Conservation (phyloP, 2,888 invertebrate species). For the Ashinkailepas kermadecensis region DNA sequence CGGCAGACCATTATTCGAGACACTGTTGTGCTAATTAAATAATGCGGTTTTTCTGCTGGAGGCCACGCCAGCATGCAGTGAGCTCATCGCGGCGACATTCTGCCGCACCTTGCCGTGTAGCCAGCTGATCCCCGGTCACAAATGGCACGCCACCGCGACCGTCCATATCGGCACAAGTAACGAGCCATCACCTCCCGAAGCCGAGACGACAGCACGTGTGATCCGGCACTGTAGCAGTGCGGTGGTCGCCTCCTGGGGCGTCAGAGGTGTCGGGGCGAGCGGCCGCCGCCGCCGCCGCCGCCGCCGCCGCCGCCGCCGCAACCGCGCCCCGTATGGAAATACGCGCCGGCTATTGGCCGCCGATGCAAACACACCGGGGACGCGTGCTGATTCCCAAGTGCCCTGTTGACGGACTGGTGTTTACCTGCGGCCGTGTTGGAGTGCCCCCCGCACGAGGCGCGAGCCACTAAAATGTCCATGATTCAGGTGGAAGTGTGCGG, state of each 20-base stretch:
- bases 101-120: too few relatives aligned
- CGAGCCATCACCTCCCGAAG: too few relatives aligned
- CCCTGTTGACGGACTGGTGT: neutral
- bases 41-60: too few relatives aligned
- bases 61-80: too few relatives aligned
- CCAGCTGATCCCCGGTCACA: too few relatives aligned
- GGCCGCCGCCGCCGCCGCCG: neutral
- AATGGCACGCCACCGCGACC: too few relatives aligned
- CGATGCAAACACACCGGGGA: neutral
- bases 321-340: conserved; percentile 6
- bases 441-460: neutral
- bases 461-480: conserved; percentile 4
- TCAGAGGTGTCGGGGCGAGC: neutral
- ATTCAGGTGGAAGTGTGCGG: neutral
- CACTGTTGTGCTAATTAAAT: too few relatives aligned
- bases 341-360: neutral
- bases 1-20: too few relatives aligned
- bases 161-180: too few relatives aligned
- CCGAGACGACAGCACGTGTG: too few relatives aligned
- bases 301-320: neutral
- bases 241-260: neutral
- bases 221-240: too few relatives aligned
- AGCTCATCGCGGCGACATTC: too few relatives aligned
- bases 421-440: neutral
- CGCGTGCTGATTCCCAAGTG: neutral